Conservation (phyloP, 1,140 invertebrate genomes). For the Odontomachus brunneus region DNA sequence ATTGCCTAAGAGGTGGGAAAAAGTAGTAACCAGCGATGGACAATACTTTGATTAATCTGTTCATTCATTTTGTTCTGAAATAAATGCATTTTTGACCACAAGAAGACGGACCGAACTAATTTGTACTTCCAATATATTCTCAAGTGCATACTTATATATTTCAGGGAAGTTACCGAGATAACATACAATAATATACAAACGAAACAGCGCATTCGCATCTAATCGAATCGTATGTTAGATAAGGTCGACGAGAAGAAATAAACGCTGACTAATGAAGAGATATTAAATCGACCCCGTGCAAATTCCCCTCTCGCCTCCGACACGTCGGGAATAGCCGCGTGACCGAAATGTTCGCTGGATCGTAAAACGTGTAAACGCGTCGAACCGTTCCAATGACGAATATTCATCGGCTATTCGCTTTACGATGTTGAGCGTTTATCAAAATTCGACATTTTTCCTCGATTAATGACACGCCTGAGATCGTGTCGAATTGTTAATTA, state of each 20-base stretch:
- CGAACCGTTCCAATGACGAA: conserved; percentile 72
- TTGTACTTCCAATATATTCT: too few relatives aligned
- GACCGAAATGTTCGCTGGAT: conserved; percentile 71
- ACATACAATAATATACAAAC: background rate
- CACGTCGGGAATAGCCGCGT: conserved; percentile 39
- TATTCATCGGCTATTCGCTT: conserved; percentile 72
- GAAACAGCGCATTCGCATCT: background rate
- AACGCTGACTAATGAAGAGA: conserved; percentile 55
- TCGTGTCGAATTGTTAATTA: background rate
- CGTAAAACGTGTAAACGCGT: conserved; percentile 74
- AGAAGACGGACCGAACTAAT: too few relatives aligned
- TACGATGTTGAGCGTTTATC: conserved; percentile 72
- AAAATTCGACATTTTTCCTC: conserved; percentile 62
- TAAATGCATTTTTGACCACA: too few relatives aligned
- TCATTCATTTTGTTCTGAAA: too few relatives aligned
- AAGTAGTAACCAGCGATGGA: too few relatives aligned
- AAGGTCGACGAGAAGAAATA: conserved; percentile 47
- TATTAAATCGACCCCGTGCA: conserved; percentile 56
- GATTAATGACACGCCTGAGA: conserved; percentile 29
- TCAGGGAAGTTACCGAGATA: background rate
- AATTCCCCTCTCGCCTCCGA: conserved; percentile 7
- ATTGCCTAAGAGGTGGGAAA: too few relatives aligned
- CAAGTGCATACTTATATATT: background rate
- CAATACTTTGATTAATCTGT: too few relatives aligned
- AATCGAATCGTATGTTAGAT: conserved; percentile 35